Evolutionary conservation across 2,113 vertebrate genomes (phyloP).

Genomic region (Misgurnus anguillicaudatus): DNA sequence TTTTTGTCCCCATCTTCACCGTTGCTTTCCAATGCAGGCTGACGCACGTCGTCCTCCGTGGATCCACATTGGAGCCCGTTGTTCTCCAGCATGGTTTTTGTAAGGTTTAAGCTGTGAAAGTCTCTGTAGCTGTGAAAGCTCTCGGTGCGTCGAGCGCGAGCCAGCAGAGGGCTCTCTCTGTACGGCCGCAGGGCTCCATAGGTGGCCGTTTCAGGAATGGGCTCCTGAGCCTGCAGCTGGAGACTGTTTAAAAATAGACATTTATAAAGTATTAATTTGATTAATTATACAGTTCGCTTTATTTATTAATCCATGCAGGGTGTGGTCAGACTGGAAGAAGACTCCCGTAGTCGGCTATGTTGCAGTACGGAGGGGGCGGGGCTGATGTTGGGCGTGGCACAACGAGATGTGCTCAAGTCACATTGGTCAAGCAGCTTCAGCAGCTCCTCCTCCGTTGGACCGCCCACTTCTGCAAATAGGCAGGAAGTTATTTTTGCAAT

Average conservation of each 20-base stretch:
- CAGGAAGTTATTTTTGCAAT: no score
- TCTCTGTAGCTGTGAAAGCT: conserved; percentile 94
- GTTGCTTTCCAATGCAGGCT: conserved; percentile 70
- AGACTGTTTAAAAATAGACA: conserved; percentile 72
- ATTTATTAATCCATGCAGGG: neutral
- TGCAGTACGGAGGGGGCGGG: conserved; percentile 93
- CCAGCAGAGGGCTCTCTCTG: conserved; percentile 92
- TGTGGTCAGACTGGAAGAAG: conserved; percentile 82
- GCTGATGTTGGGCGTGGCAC: conserved; percentile 95
- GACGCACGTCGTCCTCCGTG: conserved; percentile 69
- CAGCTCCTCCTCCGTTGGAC: conserved; percentile 93
- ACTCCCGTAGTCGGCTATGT: conserved; percentile 88
- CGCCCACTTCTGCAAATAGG: conserved; percentile 79
- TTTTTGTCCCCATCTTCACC: conserved; percentile 76
- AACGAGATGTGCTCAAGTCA: conserved; percentile 93
- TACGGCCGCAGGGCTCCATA: conserved; percentile 91
- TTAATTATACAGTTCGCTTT: no score
- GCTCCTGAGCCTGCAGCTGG: conserved; percentile 84
- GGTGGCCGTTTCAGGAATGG: conserved; percentile 82
- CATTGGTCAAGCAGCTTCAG: conserved; percentile 95
- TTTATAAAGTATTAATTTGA: no score
- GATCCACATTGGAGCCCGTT: conserved; percentile 56
- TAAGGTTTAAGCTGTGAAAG: conserved; percentile 86
- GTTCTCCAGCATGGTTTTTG: conserved; percentile 76
- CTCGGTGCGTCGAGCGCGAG: conserved; percentile 90